A percentile compares a stretch with the other conserved stretches of the same genome.
phyloP scores from a whole-genome alignment of 2,113 vertebrate genomes.

The Dendropsophus ebraccatus region DNA sequence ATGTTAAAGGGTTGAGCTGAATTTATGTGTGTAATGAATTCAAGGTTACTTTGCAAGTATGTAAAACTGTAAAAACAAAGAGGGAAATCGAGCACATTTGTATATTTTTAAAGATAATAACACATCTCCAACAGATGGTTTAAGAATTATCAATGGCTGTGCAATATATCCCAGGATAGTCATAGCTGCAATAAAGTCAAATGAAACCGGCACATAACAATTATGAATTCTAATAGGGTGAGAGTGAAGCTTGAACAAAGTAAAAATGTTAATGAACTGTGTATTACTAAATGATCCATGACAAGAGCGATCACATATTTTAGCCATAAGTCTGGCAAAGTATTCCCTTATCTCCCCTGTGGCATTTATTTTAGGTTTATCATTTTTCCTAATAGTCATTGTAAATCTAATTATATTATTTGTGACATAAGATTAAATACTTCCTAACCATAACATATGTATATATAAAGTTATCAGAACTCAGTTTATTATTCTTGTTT shows the following conservation, averaged over 20 bases:
- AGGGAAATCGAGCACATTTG: not conserved
- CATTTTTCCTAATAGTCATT: constrained; percentile 22
- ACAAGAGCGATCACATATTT: constrained; percentile 24
- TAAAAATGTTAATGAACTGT: constrained; percentile 54
- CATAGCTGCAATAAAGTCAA: constrained; percentile 43
- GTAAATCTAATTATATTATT: constrained; percentile 9
- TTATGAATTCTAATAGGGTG: constrained; percentile 50
- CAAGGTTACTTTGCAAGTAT: not conserved
- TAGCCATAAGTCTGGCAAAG: constrained; percentile 31
- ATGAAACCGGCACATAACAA: constrained; percentile 43
- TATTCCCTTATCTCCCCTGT: constrained; percentile 13
- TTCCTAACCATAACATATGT: not conserved
- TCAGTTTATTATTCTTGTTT: not conserved
- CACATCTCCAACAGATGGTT: constrained; percentile 39
- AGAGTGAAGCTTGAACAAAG: constrained; percentile 41
- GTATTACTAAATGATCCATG: constrained; percentile 46
- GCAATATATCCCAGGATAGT: constrained; percentile 45
- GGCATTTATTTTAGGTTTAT: constrained; percentile 32
- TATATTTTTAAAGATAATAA: constrained; percentile 39
- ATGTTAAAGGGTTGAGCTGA: not conserved
- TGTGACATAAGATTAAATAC: not conserved
- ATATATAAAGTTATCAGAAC: not conserved
- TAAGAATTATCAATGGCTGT: constrained; percentile 43
- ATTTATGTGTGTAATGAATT: not conserved
- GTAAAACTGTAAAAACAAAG: not conserved